Evolutionary conservation across 2,888 invertebrate genomes (phyloP).

Genomic region (Euspilapteryx auroguttella): DNA sequence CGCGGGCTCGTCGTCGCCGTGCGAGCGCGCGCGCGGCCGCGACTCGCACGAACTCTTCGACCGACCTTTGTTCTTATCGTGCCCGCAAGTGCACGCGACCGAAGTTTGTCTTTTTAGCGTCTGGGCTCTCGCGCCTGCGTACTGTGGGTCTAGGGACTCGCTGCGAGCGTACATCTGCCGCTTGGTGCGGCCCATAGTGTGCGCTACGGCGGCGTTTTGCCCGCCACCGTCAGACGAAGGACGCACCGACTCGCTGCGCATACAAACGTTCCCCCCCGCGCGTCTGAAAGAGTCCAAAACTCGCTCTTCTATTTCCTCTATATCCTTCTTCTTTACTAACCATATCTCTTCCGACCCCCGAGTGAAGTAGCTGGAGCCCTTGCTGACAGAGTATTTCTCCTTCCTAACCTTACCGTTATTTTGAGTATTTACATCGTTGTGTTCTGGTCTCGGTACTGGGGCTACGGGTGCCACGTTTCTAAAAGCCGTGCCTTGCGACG

Average conservation of each 20-base stretch:
- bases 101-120: conserved; percentile 45
- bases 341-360: conserved; percentile 51
- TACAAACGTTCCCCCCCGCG: conserved; percentile 29
- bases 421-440: conserved; percentile 29
- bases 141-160: conserved; percentile 41
- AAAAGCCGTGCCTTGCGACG: conserved; percentile 49
- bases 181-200: conserved; percentile 27
- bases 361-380: conserved; percentile 48
- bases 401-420: conserved; percentile 39
- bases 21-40: conserved; percentile 28
- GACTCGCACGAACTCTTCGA: conserved; percentile 25
- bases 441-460: conserved; percentile 12
- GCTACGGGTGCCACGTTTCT: conserved; percentile 41
- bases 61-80: conserved; percentile 37
- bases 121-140: conserved; percentile 32
- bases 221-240: conserved; percentile 34
- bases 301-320: conserved; percentile 48
- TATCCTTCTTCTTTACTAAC: conserved; percentile 55
- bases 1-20: conserved; percentile 40
- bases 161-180: conserved; percentile 36
- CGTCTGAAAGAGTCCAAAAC: conserved; percentile 46
- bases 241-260: conserved; percentile 21
- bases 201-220: conserved; percentile 19
- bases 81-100: conserved; percentile 48
- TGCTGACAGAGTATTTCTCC: conserved; percentile 41